Evolutionary conservation across 2,113 vertebrate species (phyloP), one percentile per base, ranked within the genome.

Genomic region (Ochotona princeps): DNA sequence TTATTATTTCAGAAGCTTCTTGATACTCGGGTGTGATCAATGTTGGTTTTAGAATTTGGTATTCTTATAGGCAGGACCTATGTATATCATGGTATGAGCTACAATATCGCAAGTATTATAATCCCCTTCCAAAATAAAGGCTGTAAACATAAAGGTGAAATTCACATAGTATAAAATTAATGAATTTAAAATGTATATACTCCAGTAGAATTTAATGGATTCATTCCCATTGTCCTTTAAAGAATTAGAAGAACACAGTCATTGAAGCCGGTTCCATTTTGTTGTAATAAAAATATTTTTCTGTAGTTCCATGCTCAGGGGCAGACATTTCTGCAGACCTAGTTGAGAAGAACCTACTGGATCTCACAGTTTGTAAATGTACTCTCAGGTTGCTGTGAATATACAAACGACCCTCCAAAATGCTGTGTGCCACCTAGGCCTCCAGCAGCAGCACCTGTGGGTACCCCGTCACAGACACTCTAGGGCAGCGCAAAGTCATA

Each of bases 91-190:
- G 60, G 7, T 12, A 32, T 18, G 26, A 23, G 51, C 79, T 76
- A 65, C 38, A 30, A 72, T 60, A 38, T 57, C n/a, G 35, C n/a
- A 26, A 54, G 38, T 14, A 57, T 18, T 30, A 5, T 44, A 44
- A 44, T 44, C 38, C 38, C 44, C 80, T 85, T 73, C 80, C 15
- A 61, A 81, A 65, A 61, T 89, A 85, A 84, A 75, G 3, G 38
- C 38, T 44, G 38, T 44, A 44, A 44, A 44, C 6, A 78, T 78
- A 23, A 17, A 85, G 21, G 57, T 92, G 38, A 93, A 75, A 79
- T 92, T 78, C 30, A 60, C 28, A 30, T n/a, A 78, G 91, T n/a
- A 83, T 74, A 72, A 81, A 81, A 74, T 10, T 60, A 94, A 61
- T 32, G 38, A 83, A n/a, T 47, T 86, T 30, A 26, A 92, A 86